Evolutionary conservation across 2,797 vertebrate species (phyloP).

Genomic region (Eulemur coronatus): DNA sequence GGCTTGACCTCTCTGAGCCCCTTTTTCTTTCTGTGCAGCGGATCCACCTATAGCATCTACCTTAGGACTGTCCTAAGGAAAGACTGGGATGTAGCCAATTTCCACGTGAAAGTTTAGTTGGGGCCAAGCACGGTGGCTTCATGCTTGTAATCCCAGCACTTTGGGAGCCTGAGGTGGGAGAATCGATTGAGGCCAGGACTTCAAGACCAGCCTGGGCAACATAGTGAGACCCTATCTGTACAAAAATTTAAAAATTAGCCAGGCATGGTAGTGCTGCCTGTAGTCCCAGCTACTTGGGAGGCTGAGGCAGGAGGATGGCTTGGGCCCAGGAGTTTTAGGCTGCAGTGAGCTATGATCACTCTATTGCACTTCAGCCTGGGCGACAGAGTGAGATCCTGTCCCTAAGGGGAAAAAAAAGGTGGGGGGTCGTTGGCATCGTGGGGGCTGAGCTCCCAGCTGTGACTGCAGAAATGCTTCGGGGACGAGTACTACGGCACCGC

Average conservation of each 20-base stretch:
- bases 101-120: neutral
- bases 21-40: neutral
- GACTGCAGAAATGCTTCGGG: slow-evolving; percentile 89
- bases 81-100: neutral
- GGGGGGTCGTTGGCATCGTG: too few species aligned
- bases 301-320: neutral
- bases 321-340: neutral
- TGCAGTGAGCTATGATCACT: neutral
- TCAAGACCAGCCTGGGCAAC: neutral
- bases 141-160: neutral
- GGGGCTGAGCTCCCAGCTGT: neutral
- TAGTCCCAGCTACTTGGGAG: neutral
- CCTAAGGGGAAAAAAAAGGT: neutral
- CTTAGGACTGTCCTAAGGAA: neutral
- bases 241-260: neutral
- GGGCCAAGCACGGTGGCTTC: neutral
- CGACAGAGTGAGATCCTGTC: neutral
- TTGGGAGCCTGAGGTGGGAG: neutral
- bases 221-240: neutral
- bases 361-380: neutral
- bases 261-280: neutral
- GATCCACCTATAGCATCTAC: neutral
- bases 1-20: neutral
- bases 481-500: slow-evolving; percentile 88
- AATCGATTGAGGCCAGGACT: neutral